These are phyloP conservation scores for Otus sunia DNA, from an alignment of 2,113 vertebrate genomes.

Conservation along the genomic window DNA sequence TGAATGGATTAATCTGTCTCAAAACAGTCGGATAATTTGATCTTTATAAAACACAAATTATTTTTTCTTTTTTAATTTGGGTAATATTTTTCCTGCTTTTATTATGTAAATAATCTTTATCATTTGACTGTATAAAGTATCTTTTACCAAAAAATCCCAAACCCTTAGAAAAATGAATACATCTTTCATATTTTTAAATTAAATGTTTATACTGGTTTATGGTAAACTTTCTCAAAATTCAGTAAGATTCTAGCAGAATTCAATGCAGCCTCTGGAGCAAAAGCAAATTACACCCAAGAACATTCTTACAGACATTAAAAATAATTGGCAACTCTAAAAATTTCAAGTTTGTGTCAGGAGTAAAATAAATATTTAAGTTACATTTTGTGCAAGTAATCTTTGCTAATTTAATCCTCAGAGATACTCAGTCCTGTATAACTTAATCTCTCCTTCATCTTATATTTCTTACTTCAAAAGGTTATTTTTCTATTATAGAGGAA, in stretches of 20 bases:
- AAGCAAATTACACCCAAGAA: not conserved
- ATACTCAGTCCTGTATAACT: slow-evolving; percentile 33
- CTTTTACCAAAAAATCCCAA: not conserved
- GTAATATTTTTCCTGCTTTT: not conserved
- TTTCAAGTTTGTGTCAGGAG: slow-evolving; percentile 42
- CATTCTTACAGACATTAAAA: slow-evolving; percentile 33
- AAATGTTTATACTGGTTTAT: not conserved
- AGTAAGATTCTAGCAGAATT: not conserved
- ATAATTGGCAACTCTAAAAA: not conserved
- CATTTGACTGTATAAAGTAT: not conserved
- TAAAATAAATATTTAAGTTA: slow-evolving; percentile 59
- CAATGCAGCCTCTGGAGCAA: not conserved
- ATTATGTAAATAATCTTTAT: not conserved
- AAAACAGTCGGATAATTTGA: not conserved
- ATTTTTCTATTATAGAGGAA: slow-evolving; percentile 53
- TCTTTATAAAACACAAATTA: not conserved
- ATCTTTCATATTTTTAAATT: not conserved
- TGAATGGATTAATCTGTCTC: not conserved
- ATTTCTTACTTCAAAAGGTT: slow-evolving; percentile 46
- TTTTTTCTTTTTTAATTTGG: not conserved
- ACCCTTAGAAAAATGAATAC: not conserved
- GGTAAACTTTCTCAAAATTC: not conserved
- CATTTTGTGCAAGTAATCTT: not conserved
- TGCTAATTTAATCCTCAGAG: slow-evolving; percentile 38
- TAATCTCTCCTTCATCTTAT: slow-evolving; percentile 40